Evolutionary conservation across 2,797 vertebrate species (phyloP).

Genomic region (Erithacus rubecula): DNA sequence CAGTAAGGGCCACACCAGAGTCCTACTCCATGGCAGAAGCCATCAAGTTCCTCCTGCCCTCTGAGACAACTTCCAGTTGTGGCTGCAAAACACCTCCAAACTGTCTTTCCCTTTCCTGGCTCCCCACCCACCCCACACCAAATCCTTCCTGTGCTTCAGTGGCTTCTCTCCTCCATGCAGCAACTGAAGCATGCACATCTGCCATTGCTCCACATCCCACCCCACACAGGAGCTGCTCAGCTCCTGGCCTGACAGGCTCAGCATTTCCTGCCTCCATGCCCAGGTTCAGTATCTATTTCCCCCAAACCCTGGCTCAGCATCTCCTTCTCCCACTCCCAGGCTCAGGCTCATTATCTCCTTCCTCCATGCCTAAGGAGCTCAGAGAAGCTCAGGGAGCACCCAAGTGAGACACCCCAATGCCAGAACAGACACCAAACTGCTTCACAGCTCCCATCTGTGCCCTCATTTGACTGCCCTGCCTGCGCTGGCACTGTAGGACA

Average conservation of each 20-base stretch:
- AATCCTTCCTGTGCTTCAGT: background rate
- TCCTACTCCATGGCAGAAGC: background rate
- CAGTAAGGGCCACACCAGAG: background rate
- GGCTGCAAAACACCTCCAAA: background rate
- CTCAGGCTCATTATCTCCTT: background rate
- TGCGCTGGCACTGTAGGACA: accelerated
- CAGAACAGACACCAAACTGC: background rate
- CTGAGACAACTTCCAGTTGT: background rate
- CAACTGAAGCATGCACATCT: background rate
- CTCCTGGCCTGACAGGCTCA: background rate
- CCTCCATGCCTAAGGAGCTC: background rate
- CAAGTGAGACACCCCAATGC: background rate
- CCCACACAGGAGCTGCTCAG: background rate
- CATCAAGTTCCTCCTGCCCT: background rate
- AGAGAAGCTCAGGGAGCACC: background rate
- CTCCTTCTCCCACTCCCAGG: background rate
- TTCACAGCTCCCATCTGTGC: background rate
- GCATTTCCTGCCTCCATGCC: background rate
- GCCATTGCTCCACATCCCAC: background rate
- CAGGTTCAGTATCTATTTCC: background rate
- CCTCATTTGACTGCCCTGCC: accelerated
- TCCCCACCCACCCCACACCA: background rate
- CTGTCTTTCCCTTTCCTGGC: accelerated
- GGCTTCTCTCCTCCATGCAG: background rate
- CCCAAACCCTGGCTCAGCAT: background rate